Conservation (phyloP, 2,888 invertebrate species). For the Orthonychiurus folsomi region DNA sequence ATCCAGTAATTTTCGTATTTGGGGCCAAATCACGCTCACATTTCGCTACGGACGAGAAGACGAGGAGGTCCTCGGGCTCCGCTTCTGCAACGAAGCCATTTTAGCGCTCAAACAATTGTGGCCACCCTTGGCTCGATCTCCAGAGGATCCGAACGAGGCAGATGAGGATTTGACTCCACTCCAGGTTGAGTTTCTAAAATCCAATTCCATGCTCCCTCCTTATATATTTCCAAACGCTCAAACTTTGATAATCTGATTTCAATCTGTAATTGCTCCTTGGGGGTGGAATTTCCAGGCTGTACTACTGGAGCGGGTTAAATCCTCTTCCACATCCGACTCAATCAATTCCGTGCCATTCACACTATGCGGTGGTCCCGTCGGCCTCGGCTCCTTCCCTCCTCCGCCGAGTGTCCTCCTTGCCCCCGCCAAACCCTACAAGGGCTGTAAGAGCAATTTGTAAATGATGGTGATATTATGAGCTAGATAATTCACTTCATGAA, state of each 20-base stretch:
- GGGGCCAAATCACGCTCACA: constrained; percentile 53
- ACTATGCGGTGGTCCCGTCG: constrained; percentile 40
- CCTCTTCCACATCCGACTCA: constrained; percentile 33
- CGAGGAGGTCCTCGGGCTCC: constrained; percentile 94
- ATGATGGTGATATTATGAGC: no score
- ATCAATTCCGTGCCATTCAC: constrained; percentile 38
- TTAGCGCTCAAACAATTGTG: constrained; percentile 82
- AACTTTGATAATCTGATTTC: no score
- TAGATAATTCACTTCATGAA: no score
- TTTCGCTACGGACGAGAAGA: constrained; percentile 96
- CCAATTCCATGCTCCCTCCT: neutral
- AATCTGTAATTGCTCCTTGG: no score
- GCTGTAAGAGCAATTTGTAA: no score
- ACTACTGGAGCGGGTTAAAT: constrained; percentile 33
- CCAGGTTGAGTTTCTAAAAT: constrained; percentile 55
- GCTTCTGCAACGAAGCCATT: constrained; percentile 95
- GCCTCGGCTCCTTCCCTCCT: constrained; percentile 61
- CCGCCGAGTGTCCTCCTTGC: constrained; percentile 86
- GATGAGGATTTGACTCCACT: constrained; percentile 58
- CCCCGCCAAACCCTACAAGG: constrained; percentile 81
- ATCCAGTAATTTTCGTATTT: constrained; percentile 36
- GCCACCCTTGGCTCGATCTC: constrained; percentile 52
- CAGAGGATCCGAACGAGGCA: constrained; percentile 41
- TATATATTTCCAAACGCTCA: no score
- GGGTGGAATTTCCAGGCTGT: constrained; percentile 32